Percentiles rank a stretch among this genome's conserved stretches.
phyloP scores from a whole-genome alignment of 2,888 invertebrate genomes.

The Neuroscelio doddi region DNA sequence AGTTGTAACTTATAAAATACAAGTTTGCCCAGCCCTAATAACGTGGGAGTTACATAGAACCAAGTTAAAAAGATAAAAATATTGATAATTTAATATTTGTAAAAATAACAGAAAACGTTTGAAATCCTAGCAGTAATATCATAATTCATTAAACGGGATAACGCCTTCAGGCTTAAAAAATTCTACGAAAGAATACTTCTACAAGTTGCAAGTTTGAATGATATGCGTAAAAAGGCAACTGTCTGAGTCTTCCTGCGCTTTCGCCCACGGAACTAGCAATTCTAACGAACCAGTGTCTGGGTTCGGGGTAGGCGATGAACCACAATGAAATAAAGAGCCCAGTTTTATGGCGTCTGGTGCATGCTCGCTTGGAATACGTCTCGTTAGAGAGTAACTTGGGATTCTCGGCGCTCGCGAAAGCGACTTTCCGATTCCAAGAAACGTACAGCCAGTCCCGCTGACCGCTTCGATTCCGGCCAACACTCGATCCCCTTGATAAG shows the following conservation, averaged over 20 bases:
- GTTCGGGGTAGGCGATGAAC: slow-evolving; percentile 2
- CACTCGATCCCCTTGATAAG: slow-evolving; percentile 30
- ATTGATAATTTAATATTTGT: background rate
- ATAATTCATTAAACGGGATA: background rate
- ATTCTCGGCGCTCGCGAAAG: slow-evolving; percentile 19
- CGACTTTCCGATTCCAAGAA: slow-evolving; percentile 30
- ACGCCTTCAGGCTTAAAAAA: background rate
- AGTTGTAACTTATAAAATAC: no score
- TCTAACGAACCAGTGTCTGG: no score
- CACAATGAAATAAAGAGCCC: slow-evolving; percentile 21
- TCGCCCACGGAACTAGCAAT: slow-evolving; percentile 6
- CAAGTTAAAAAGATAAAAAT: no score
- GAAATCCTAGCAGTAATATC: no score
- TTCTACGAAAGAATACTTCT: background rate
- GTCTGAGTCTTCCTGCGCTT: background rate
- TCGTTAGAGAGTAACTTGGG: slow-evolving; percentile 24
- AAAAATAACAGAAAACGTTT: background rate
- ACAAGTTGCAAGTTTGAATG: background rate
- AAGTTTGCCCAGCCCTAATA: no score
- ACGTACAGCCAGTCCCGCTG: slow-evolving; percentile 11
- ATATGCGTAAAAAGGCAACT: background rate
- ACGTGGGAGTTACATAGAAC: no score
- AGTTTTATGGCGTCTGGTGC: slow-evolving; percentile 22
- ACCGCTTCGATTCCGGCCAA: slow-evolving; percentile 12
- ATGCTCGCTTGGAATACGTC: slow-evolving; percentile 12